Conservation (phyloP, 2,888 invertebrate genomes). For the Lepetodrilus schrolli region DNA sequence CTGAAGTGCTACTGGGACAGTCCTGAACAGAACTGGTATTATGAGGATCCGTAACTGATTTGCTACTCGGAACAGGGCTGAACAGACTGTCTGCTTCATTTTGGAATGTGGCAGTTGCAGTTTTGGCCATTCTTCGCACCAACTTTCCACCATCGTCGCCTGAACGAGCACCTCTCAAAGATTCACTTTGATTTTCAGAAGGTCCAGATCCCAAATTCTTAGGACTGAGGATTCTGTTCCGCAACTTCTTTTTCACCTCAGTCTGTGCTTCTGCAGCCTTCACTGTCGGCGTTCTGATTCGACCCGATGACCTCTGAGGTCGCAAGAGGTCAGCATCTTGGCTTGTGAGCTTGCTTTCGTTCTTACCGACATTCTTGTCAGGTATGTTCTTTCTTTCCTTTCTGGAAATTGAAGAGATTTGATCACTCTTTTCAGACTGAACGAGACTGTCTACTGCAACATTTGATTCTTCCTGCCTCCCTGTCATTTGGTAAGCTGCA, state of each 20-base stretch:
- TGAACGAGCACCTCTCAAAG: too few relatives aligned
- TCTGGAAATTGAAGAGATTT: too few relatives aligned
- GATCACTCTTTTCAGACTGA: neutral
- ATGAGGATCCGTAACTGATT: too few relatives aligned
- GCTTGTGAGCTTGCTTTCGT: too few relatives aligned
- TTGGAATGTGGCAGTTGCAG: too few relatives aligned
- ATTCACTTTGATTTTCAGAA: neutral
- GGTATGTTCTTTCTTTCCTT: neutral
- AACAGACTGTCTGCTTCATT: neutral
- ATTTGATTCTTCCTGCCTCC: neutral
- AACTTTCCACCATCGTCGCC: too few relatives aligned
- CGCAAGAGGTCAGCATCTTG: neutral
- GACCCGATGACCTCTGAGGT: neutral
- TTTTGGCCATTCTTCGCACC: too few relatives aligned
- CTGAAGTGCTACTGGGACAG: too few relatives aligned
- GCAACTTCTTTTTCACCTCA: neutral
- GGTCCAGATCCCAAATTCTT: neutral
- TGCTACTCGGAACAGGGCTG: too few relatives aligned
- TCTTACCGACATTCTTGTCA: neutral
- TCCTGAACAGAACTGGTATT: too few relatives aligned
- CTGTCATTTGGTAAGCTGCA: too few relatives aligned
- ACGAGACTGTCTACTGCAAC: neutral
- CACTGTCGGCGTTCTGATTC: neutral
- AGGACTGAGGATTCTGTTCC: neutral
- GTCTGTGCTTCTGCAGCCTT: neutral